Percentiles rank a stretch among this genome's conserved stretches.
phyloP scores from a whole-genome alignment of 2,113 vertebrate genomes.

The Oreochromis aureus region DNA sequence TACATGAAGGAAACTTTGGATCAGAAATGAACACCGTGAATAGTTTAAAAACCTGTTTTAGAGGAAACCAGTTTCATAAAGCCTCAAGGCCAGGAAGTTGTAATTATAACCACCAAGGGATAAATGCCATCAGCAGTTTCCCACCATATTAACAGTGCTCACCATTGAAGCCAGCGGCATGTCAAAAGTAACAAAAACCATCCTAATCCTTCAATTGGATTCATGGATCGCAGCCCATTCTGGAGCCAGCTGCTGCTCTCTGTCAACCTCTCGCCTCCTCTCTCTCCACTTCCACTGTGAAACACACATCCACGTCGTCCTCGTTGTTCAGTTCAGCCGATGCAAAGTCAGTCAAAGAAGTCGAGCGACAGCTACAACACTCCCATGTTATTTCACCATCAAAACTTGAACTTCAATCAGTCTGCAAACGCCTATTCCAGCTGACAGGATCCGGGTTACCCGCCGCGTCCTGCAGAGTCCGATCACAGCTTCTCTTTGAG shows the following conservation, averaged over 20 bases:
- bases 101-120: not conserved
- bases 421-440: not conserved
- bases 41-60: not conserved
- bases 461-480: not conserved
- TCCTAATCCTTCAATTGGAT: slow-evolving; percentile 61
- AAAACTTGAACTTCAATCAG: not conserved
- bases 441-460: not conserved
- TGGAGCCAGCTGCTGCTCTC: slow-evolving; percentile 49
- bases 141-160: slow-evolving; percentile 46
- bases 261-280: slow-evolving; percentile 14
- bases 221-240: slow-evolving; percentile 52
- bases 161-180: slow-evolving; percentile 74
- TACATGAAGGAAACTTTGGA: not conserved
- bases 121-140: not conserved
- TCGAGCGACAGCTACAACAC: not conserved
- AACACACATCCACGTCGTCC: not conserved
- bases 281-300: not conserved
- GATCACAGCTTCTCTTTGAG: slow-evolving; percentile 15
- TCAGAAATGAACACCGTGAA: not conserved
- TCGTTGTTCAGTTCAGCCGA: not conserved
- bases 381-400: not conserved
- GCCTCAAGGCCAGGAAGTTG: not conserved
- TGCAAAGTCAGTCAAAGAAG: not conserved
- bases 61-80: not conserved
- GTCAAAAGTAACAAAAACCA: slow-evolving; percentile 74